Evolutionary conservation across 2,888 invertebrate genomes (phyloP).

Genomic region (Lasioglossum pauxillum): DNA sequence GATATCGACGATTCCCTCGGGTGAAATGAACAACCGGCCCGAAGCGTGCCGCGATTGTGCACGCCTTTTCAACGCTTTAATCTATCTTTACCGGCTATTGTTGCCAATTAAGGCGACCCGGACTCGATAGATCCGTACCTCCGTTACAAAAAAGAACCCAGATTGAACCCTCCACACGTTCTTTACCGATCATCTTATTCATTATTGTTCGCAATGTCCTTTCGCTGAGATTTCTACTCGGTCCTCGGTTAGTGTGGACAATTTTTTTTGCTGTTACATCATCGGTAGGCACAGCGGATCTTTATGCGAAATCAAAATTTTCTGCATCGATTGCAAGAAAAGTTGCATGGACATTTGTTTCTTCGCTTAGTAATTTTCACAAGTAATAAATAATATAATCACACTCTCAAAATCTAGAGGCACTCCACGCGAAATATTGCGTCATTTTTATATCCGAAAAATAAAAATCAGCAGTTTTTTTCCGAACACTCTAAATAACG

Average conservation of each 20-base stretch:
- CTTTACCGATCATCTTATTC: not conserved
- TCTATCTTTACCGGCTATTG: conserved; percentile 43
- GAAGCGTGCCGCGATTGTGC: conserved; percentile 67
- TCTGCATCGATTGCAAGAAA: too few relatives aligned
- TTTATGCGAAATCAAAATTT: too few relatives aligned
- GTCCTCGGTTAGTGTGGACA: not conserved
- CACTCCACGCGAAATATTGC: not conserved
- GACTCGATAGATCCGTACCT: not conserved
- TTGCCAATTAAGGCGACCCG: conserved; percentile 57
- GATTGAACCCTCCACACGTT: not conserved
- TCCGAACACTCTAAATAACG: not conserved
- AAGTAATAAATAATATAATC: too few relatives aligned
- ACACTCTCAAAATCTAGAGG: not conserved
- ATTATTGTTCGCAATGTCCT: not conserved
- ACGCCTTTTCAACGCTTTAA: conserved; percentile 65
- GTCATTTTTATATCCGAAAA: not conserved
- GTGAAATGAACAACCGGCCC: conserved; percentile 50
- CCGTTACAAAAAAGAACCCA: not conserved
- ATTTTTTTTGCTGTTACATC: not conserved
- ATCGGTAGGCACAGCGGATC: too few relatives aligned
- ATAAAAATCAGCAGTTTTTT: not conserved
- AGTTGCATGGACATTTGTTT: too few relatives aligned
- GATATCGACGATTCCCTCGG: conserved; percentile 73
- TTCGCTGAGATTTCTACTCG: not conserved
- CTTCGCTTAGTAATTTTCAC: too few relatives aligned